A percentile compares a stretch with the other conserved stretches of the same genome.
phyloP scores from a whole-genome alignment of 2,113 vertebrate genomes.

The Gorsachius goisagi region DNA sequence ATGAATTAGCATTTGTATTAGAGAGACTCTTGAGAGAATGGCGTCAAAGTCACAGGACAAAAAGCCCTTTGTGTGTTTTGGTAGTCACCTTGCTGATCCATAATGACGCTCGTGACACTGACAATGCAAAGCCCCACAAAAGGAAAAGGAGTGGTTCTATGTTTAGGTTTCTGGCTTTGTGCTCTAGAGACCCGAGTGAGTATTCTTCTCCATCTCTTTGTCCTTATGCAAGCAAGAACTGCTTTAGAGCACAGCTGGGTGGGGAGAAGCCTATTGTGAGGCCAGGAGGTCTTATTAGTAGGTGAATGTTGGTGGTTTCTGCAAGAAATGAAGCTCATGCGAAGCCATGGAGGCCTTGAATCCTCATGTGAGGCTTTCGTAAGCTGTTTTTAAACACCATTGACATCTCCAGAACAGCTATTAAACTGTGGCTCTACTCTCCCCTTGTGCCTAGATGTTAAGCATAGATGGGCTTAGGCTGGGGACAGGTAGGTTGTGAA shows the following conservation, averaged over 20 bases:
- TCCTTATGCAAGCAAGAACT: not conserved
- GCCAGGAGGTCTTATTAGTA: not conserved
- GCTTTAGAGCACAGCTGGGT: not conserved
- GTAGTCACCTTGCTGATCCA: constrained; percentile 28
- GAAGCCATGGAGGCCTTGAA: not conserved
- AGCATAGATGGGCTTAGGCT: not conserved
- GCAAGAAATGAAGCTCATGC: not conserved
- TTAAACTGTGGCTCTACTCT: not conserved
- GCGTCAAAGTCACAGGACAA: not conserved
- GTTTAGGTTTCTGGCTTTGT: not conserved
- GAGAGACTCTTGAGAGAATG: not conserved
- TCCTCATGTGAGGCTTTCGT: not conserved
- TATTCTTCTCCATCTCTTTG: not conserved
- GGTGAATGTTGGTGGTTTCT: not conserved
- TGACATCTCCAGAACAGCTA: not conserved
- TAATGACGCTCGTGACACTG: not conserved
- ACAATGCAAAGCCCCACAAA: not conserved
- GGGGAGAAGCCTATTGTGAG: not conserved
- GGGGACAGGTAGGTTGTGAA: not conserved
- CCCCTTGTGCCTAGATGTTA: not conserved
- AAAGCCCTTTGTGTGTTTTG: not conserved
- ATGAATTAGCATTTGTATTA: not conserved
- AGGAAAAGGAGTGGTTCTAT: not conserved
- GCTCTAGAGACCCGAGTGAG: not conserved
- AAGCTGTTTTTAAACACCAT: not conserved